phyloP scores from a whole-genome alignment of 2,888 invertebrate genomes.

The Anaspis maculata region DNA sequence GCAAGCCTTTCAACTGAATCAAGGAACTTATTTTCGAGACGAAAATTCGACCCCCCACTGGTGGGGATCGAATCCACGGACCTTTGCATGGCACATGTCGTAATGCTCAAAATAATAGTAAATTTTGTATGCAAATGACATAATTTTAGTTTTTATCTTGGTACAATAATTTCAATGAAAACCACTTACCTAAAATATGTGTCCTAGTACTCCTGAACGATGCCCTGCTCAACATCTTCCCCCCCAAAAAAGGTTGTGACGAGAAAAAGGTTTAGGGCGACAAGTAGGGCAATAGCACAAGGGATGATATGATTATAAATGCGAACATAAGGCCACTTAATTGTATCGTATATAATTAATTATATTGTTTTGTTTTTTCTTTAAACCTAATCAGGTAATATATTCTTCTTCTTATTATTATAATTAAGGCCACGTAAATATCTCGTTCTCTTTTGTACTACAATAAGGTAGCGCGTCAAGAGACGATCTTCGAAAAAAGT shows the following conservation, averaged over 20 bases:
- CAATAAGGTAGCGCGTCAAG: conserved; percentile 4
- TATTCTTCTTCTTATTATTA: conserved; percentile 19
- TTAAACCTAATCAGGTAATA: too few relatives aligned
- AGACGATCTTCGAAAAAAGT: conserved; percentile 7
- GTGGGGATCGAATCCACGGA: too few relatives aligned
- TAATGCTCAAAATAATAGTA: too few relatives aligned
- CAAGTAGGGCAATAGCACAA: conserved; percentile 19
- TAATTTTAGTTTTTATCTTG: too few relatives aligned
- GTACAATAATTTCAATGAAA: too few relatives aligned
- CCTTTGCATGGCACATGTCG: too few relatives aligned
- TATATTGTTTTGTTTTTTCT: conserved; percentile 2
- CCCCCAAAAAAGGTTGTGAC: too few relatives aligned
- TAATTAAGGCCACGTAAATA: conserved; percentile 28
- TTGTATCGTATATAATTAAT: conserved; percentile 9
- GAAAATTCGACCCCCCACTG: too few relatives aligned
- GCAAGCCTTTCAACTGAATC: too few relatives aligned
- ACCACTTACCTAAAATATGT: conserved; percentile 36
- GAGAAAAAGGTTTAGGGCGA: not conserved
- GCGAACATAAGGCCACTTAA: conserved; percentile 33
- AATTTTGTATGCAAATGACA: too few relatives aligned
- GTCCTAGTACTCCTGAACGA: conserved; percentile 36
- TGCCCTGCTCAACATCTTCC: conserved; percentile 36
- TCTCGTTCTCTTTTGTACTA: conserved; percentile 3
- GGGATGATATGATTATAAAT: conserved; percentile 23
- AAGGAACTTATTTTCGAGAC: too few relatives aligned